Evolutionary conservation across 2,113 vertebrate genomes (phyloP), one percentile per base, ranked within the genome.

Genomic region (Todiramphus saurophagus): DNA sequence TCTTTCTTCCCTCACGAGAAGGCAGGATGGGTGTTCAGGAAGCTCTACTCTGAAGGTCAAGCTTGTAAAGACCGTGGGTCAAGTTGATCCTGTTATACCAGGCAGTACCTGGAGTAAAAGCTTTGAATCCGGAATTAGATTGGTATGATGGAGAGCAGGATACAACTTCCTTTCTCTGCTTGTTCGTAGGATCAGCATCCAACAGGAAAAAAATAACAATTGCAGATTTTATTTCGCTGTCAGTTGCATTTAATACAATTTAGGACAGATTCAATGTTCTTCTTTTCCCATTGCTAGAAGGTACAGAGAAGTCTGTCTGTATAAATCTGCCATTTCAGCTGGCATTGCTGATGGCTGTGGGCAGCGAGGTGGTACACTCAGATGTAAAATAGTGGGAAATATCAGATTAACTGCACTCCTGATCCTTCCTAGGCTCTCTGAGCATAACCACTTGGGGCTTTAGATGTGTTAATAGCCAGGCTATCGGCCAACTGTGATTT

Each of bases 11-110:
- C 90, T 88, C 74, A 66, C 18, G 73, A 90, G 88, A 68, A 89
- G 84, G 79, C 87, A 93, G 92, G 91, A 75, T 86, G 95, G 85
- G 82, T 94, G 82, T 89, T 92, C 84, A 95, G 95, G 87, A 96
- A 96, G 77, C 89, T 92, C 89, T 66, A 2, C 1, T 12, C 86
- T 83, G 56, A 78, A 92, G 89, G 93, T 96, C 94, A 94, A 91
- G 59, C 84, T 95, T 93, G 69, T 96, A 93, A 97, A 96, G 94
- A 75, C 72, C 68, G 62, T 41, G 84, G 92, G 94, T 95, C 89
- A 94, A 94, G 90, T 62, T 90, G 84, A 87, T 92, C 53, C 75
- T 85, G 60, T 92, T 94, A 81, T 60, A 37, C 56, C 62, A 83
- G 62, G 64, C 92, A 79, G 59, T 66, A 74, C 87, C 77, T 84